These are phyloP conservation scores for Nymphicus hollandicus DNA, from an alignment of 2,113 vertebrate genomes.

Conservation along the genomic window DNA sequence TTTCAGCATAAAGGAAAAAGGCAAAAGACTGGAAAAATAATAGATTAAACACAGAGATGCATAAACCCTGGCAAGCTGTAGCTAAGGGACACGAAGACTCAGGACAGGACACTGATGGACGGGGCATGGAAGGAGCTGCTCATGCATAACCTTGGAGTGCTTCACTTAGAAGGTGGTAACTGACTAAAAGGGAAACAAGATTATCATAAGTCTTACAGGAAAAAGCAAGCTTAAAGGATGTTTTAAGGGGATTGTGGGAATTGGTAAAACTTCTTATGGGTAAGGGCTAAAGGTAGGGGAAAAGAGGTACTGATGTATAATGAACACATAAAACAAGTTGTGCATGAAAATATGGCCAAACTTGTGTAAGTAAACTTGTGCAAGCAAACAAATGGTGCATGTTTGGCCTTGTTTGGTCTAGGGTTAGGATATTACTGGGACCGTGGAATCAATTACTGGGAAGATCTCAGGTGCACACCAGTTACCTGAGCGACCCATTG, in stretches of 20 bases:
- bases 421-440: not conserved
- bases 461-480: too few relatives aligned
- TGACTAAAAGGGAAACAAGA: not conserved
- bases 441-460: fast-evolving
- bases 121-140: not conserved
- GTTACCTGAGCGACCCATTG: not conserved
- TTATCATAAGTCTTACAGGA: fast-evolving
- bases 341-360: not conserved
- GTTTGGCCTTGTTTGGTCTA: too few relatives aligned
- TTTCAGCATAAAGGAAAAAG: not conserved
- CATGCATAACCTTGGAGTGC: not conserved
- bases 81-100: not conserved
- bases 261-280: not conserved
- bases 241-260: not conserved
- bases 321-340: not conserved
- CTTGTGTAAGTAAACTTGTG: not conserved
- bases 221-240: not conserved
- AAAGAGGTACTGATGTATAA: not conserved
- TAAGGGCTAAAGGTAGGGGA: fast-evolving
- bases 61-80: not conserved
- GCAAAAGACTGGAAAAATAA: not conserved
- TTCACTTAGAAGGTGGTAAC: not conserved
- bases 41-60: not conserved
- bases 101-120: not conserved
- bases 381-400: not conserved